Conservation (phyloP, 2,113 vertebrate genomes). For the Lota lota region DNA sequence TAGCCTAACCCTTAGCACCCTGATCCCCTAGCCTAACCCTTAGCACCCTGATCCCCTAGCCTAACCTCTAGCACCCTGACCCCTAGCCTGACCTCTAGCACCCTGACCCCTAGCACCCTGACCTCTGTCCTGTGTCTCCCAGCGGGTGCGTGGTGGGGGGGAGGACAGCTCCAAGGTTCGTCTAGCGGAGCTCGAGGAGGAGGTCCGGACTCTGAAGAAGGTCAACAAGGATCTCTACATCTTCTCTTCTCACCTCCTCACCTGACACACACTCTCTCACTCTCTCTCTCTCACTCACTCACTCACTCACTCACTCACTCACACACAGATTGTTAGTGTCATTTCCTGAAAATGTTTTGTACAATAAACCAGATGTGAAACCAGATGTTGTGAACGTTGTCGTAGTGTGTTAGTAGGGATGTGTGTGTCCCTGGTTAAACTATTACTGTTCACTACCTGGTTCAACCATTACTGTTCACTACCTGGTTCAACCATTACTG, state of each 20-base stretch:
- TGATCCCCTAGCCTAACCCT: too few relatives aligned
- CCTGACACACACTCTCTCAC: conserved; percentile 32
- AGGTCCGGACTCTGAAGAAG: conserved; percentile 80
- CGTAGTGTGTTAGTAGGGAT: neutral
- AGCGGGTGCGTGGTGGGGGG: conserved; percentile 80
- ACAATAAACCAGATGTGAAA: too few relatives aligned
- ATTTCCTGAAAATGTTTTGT: too few relatives aligned
- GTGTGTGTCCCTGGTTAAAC: neutral
- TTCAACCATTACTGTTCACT: too few relatives aligned
- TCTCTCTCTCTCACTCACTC: neutral
- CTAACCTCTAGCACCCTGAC: too few relatives aligned
- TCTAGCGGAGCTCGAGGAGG: conserved; percentile 78
- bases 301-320: neutral
- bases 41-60: too few relatives aligned
- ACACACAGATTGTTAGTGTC: neutral
- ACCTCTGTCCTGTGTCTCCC: neutral
- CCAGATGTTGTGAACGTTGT: neutral
- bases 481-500: too few relatives aligned
- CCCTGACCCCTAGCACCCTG: too few relatives aligned
- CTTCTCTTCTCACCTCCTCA: conserved; percentile 83
- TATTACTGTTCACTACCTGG: neutral
- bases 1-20: too few relatives aligned
- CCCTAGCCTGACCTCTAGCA: too few relatives aligned
- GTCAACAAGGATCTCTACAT: conserved; percentile 88
- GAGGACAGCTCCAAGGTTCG: conserved; percentile 80